phyloP scores from a whole-genome alignment of 2,113 vertebrate species.

The Terrapene triunguis region DNA sequence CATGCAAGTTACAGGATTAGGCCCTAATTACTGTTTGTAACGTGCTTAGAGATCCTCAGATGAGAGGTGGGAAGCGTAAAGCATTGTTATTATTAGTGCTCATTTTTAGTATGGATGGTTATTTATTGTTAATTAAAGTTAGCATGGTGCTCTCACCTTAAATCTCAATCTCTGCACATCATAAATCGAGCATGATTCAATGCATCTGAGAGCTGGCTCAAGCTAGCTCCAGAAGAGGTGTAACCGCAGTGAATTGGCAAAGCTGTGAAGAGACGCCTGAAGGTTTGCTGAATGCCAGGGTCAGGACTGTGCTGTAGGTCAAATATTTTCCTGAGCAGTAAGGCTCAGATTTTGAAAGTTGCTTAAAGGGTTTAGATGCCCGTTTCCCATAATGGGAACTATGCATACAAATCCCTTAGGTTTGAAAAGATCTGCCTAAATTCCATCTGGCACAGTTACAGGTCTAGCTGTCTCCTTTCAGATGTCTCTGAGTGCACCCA shows the following conservation, averaged over 20 bases:
- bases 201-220: constrained; percentile 3
- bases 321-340: background rate
- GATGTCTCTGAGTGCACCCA: background rate
- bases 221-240: background rate
- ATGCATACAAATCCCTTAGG: background rate
- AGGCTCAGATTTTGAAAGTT: background rate
- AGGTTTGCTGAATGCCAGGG: background rate
- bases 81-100: background rate
- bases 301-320: background rate
- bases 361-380: background rate
- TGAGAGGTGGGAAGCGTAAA: background rate
- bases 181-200: accelerated
- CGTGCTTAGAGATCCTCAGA: constrained; percentile 17
- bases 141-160: constrained; percentile 27
- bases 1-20: background rate
- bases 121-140: background rate
- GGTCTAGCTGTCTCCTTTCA: background rate
- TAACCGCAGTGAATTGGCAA: background rate
- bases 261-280: background rate
- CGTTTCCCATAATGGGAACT: background rate
- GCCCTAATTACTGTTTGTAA: constrained; percentile 5
- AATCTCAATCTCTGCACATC: background rate
- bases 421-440: background rate
- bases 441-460: background rate
- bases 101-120: background rate